Conservation (phyloP, 2,888 invertebrate genomes). For the Unio pictorum region DNA sequence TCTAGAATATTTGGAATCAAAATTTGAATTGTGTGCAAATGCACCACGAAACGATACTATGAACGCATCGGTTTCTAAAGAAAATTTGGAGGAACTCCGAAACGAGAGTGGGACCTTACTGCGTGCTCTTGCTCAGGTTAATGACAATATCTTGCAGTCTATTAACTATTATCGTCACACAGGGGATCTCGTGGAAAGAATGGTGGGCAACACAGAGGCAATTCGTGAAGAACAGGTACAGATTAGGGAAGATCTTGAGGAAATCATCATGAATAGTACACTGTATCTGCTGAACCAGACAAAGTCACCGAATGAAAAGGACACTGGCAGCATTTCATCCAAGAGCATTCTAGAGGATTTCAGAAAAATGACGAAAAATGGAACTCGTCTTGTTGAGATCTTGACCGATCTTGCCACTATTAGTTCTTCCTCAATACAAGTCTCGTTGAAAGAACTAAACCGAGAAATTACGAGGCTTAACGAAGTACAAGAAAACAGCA, state of each 20-base stretch:
- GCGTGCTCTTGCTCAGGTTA: slow-evolving; percentile 44
- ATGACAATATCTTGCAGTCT: slow-evolving; percentile 51
- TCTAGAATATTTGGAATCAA: slow-evolving; percentile 25
- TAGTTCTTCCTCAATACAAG: slow-evolving; percentile 45
- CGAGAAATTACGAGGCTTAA: slow-evolving; percentile 44
- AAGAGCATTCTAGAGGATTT: slow-evolving; percentile 25
- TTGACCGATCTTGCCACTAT: slow-evolving; percentile 52
- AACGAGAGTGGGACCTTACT: slow-evolving; percentile 38
- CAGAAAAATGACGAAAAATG: slow-evolving; percentile 34
- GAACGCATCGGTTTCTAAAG: slow-evolving; percentile 8
- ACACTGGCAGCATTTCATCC: slow-evolving; percentile 24
- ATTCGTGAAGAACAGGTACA: slow-evolving; percentile 48
- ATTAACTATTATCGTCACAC: slow-evolving; percentile 51
- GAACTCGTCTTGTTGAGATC: slow-evolving; percentile 37
- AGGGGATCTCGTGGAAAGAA: slow-evolving; percentile 46
- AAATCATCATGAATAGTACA: slow-evolving; percentile 31
- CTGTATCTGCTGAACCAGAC: slow-evolving; percentile 23
- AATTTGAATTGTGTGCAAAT: slow-evolving; percentile 18
- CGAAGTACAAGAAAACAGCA: slow-evolving; percentile 18
- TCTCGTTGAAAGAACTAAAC: slow-evolving; percentile 38
- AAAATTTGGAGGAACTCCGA: slow-evolving; percentile 20
- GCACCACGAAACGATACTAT: slow-evolving; percentile 9
- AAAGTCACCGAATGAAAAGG: slow-evolving; percentile 2
- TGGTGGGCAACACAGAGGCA: slow-evolving; percentile 51
- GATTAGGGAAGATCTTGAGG: slow-evolving; percentile 39